Evolutionary conservation across 2,113 vertebrate genomes (phyloP).

Genomic region (Thalassoma bifasciatum): DNA sequence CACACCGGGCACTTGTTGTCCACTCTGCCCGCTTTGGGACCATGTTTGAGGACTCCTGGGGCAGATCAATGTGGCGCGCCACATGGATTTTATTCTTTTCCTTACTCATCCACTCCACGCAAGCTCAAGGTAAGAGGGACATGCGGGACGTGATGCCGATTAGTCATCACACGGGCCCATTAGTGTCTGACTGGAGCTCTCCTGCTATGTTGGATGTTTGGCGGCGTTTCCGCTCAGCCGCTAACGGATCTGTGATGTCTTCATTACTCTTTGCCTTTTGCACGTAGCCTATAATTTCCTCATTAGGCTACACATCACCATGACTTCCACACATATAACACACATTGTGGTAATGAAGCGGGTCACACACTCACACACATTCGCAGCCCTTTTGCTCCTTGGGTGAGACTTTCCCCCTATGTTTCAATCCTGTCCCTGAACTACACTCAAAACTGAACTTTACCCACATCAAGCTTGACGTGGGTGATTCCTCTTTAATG

Average conservation of each 20-base stretch:
- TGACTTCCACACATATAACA: conserved; percentile 6
- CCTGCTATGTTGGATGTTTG: conserved; percentile 13
- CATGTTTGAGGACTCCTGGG: conserved; percentile 68
- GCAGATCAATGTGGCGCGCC: conserved; percentile 74
- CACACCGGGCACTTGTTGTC: conserved; percentile 75
- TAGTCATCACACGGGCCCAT: conserved; percentile 9
- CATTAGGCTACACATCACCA: conserved; percentile 18
- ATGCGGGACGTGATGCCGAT: conserved; percentile 2
- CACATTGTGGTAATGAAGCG: background rate
- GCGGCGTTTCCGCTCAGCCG: conserved; percentile 1
- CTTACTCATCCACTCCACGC: conserved; percentile 67
- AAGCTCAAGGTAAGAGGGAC: conserved; percentile 80
- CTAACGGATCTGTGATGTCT: conserved; percentile 8
- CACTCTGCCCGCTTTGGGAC: conserved; percentile 56
- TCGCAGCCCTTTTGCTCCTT: background rate
- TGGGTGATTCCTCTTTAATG: too few relatives aligned
- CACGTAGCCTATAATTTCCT: conserved; percentile 31
- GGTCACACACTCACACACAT: background rate
- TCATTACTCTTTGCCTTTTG: conserved; percentile 30
- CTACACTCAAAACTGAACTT: conserved; percentile 24
- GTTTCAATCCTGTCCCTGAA: background rate
- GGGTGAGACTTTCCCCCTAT: background rate
- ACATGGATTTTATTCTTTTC: conserved; percentile 83
- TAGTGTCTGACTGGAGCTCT: background rate
- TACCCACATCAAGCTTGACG: background rate